Base-by-base conservation (phyloP, 2,113 vertebrate genomes). In the Oreotrochilus melanogaster region DNA sequence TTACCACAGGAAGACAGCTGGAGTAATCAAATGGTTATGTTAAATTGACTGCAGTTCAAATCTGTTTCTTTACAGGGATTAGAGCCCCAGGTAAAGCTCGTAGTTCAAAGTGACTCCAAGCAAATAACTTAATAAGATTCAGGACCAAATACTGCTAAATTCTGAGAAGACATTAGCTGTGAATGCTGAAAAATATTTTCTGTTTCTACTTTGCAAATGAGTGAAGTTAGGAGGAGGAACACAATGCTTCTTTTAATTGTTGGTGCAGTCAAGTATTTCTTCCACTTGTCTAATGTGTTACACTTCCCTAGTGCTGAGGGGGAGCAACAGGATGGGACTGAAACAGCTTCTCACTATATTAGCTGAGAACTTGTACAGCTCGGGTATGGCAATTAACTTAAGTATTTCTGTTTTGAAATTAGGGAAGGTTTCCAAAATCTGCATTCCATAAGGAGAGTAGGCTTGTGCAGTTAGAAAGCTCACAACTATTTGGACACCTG, bases 41-140 rank as follows among this genome's bases (percentile, higher is more conserved):
- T 91, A 64, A 84, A 81, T 24, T 56, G 45, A 78, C 65, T 84
- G 8, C 12, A 23, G 35, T 78, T 93, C 56, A 78, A 67, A 39
- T 93, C 74, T 65, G 11, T 70, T 82, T 87, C 81, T 85, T 60
- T 93, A 33, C 50, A 48, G 62, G 61, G 42, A 93, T 90, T 80
- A 71, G 64, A 88, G 56, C 73, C 50, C 28, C 27, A 79, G 62
- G 67, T 87, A 91, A 87, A 78, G 86, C 51, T 88, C 10, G 4
- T 80, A 60, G 25, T 84, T 90, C 56, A 80, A 70, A 94, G 50
- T 70, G 48, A 76, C 39, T 86, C 56, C 18, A 42, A 60, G 27
- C 69, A 86, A 70, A 35, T 53, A 37, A 33, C 79, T 86, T 50
- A 50, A 11, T 66, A 72, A 76, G 23, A 48, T 83, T 79, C 69